phyloP scores from a whole-genome alignment of 2,113 vertebrate genomes.

The Calcarius ornatus region DNA sequence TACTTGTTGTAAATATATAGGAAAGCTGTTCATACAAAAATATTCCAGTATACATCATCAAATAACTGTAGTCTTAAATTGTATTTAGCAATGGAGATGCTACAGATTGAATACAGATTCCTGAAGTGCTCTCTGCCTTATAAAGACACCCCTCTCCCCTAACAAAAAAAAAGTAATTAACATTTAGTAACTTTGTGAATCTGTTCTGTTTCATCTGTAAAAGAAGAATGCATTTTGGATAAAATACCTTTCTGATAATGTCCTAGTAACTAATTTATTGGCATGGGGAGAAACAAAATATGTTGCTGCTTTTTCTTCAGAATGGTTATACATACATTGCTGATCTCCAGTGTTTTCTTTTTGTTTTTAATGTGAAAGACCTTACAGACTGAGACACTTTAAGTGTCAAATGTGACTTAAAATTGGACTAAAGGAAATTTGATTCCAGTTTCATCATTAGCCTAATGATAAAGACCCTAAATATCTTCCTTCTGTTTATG shows the following conservation, averaged over 20 bases:
- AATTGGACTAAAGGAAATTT: not conserved
- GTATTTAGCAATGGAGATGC: not conserved
- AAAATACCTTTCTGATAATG: not conserved
- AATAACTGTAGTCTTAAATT: not conserved
- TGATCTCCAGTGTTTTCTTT: not conserved
- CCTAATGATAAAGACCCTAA: not conserved
- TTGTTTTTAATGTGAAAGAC: not conserved
- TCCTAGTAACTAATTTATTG: not conserved
- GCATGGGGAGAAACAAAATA: not conserved
- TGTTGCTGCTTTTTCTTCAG: not conserved
- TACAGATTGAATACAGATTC: not conserved
- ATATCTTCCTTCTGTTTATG: not conserved
- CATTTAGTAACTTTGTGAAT: not conserved
- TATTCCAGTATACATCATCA: not conserved
- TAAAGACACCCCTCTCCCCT: rapidly evolving
- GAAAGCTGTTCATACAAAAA: not conserved
- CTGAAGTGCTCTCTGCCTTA: not conserved
- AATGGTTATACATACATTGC: not conserved
- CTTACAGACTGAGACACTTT: not conserved
- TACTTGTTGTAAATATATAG: not conserved
- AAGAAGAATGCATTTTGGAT: not conserved
- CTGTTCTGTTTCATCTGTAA: not conserved
- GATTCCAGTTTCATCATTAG: not conserved
- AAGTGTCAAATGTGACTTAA: not conserved
- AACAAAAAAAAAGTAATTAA: not conserved